Evolutionary conservation across 2,113 vertebrate species (phyloP).

Genomic region (Alaudala cheleensis): DNA sequence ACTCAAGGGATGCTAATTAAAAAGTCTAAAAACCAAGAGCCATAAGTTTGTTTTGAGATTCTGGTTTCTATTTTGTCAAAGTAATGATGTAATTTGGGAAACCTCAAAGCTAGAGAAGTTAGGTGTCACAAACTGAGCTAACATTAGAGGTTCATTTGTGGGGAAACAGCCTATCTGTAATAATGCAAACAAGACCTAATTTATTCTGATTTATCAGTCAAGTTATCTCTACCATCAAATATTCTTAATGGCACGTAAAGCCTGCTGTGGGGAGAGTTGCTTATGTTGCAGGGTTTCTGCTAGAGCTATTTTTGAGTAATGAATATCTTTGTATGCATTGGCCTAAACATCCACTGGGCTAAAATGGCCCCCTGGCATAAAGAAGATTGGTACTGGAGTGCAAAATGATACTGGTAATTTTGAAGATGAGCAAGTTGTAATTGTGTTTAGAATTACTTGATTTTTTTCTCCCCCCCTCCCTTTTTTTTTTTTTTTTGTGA

Average conservation of each 20-base stretch:
- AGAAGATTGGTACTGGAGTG: background rate
- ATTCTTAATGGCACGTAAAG: background rate
- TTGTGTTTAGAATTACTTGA: background rate
- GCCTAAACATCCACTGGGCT: background rate
- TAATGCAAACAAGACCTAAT: background rate
- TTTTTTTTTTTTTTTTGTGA: no score
- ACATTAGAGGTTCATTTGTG: fast-evolving
- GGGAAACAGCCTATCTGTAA: background rate
- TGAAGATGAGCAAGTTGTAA: background rate
- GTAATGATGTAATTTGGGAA: background rate
- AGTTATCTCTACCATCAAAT: background rate
- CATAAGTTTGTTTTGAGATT: background rate
- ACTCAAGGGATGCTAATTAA: fast-evolving
- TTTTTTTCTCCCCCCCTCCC: fast-evolving
- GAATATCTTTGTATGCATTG: background rate
- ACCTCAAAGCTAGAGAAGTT: background rate
- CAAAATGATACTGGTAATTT: background rate
- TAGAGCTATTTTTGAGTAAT: background rate
- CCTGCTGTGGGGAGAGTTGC: background rate
- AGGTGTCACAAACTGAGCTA: background rate
- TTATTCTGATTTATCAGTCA: background rate
- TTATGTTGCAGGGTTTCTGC: background rate
- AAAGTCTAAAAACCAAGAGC: background rate
- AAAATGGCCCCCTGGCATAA: background rate
- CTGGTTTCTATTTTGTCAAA: background rate